These are phyloP conservation scores for Lasioglossum zephyrum DNA, from an alignment of 2,888 invertebrate genomes.

Conservation along the genomic window DNA sequence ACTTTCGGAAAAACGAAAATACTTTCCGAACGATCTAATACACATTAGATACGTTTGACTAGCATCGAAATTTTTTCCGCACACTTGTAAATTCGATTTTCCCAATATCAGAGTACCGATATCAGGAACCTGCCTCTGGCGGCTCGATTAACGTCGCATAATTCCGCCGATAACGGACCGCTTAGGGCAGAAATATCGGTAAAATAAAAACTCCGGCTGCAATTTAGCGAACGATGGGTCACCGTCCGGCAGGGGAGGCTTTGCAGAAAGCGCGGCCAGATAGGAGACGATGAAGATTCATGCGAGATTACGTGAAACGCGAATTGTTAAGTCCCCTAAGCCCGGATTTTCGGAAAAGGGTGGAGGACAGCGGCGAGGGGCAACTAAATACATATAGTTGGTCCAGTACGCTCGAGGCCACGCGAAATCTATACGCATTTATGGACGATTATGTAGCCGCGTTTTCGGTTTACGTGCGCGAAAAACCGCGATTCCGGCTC, in stretches of 20 bases:
- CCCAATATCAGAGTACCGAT: not conserved
- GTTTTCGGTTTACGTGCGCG: slow-evolving; percentile 43
- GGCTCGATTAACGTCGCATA: not conserved
- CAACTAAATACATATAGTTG: not conserved
- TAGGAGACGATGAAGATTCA: slow-evolving; percentile 73
- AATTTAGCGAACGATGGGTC: slow-evolving; percentile 6
- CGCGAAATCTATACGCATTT: slow-evolving; percentile 51
- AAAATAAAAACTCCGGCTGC: slow-evolving; percentile 27
- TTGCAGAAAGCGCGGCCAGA: slow-evolving; percentile 42
- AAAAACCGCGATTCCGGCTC: slow-evolving; percentile 47
- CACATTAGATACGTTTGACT: no score
- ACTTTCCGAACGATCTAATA: no score
- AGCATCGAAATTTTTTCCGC: not conserved
- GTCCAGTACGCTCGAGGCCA: slow-evolving; percentile 11
- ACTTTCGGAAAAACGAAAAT: no score
- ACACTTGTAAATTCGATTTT: not conserved
- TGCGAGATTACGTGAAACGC: slow-evolving; percentile 72
- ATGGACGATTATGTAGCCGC: slow-evolving; percentile 54
- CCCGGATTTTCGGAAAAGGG: slow-evolving; percentile 57
- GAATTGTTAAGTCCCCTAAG: slow-evolving; percentile 73
- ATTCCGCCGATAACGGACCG: not conserved
- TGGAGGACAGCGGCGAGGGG: not conserved
- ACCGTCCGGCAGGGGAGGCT: slow-evolving; percentile 4
- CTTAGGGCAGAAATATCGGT: slow-evolving; percentile 16
- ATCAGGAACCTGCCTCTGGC: no score